Conservation (phyloP, 1,140 invertebrate genomes). For the Heliconius hermathena region DNA sequence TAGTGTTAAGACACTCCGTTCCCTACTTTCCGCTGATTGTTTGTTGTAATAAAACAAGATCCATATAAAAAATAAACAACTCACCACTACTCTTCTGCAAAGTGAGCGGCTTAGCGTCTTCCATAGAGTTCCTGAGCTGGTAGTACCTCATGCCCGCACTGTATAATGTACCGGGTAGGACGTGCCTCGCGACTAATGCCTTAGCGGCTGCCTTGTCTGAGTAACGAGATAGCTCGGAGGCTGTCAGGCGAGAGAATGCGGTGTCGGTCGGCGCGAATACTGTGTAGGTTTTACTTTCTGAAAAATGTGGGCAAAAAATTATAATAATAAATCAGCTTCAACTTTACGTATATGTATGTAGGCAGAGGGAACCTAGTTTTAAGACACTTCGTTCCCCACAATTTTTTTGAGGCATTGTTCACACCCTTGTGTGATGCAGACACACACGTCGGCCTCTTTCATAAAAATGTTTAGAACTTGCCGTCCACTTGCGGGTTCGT, state of each 20-base stretch:
- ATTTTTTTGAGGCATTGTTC: too few species aligned
- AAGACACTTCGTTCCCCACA: too few species aligned
- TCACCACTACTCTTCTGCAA: constrained; percentile 90
- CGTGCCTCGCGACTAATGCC: constrained; percentile 89
- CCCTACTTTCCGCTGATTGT: too few species aligned
- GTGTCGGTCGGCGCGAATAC: constrained; percentile 92
- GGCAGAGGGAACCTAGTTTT: too few species aligned
- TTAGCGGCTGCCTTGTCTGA: constrained; percentile 85
- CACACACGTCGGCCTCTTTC: too few species aligned
- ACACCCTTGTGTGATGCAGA: too few species aligned
- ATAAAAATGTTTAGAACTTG: too few species aligned
- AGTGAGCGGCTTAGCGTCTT: constrained; percentile 84
- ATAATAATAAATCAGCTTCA: background rate
- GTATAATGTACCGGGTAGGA: constrained; percentile 89
- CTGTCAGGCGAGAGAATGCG: constrained; percentile 87
- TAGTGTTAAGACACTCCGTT: too few species aligned
- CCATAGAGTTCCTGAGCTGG: constrained; percentile 89
- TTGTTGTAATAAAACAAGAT: too few species aligned
- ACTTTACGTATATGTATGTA: too few species aligned
- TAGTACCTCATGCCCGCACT: constrained; percentile 93
- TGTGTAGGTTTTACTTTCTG: constrained; percentile 91
- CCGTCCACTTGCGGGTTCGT: too few species aligned
- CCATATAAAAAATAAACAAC: background rate
- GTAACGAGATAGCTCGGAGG: constrained; percentile 83
- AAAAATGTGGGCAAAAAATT: background rate